These are phyloP conservation scores for Crambe crambe DNA, from an alignment of 37 sponge, comb jelly and placozoan genomes.

Conservation along the genomic window DNA sequence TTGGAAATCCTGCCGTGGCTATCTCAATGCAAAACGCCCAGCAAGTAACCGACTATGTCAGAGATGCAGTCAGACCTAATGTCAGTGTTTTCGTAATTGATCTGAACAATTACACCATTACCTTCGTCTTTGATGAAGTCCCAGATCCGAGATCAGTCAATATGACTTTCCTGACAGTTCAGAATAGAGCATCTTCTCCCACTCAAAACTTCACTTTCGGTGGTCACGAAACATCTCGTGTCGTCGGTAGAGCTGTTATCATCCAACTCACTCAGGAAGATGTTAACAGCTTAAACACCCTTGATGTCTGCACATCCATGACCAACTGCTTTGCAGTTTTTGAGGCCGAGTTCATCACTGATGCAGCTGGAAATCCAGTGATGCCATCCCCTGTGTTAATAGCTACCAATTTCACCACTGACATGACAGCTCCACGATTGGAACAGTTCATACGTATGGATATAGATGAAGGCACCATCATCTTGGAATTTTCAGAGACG, in stretches of 20 bases:
- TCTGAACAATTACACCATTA: constrained; percentile 65
- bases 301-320: constrained; percentile 57
- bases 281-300: constrained; percentile 63
- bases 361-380: constrained; percentile 74
- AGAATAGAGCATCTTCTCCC: constrained; percentile 15
- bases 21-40: constrained; percentile 61
- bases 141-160: constrained; percentile 63
- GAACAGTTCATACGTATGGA: constrained; percentile 77
- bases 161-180: constrained; percentile 52
- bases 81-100: constrained; percentile 62
- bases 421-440: constrained; percentile 67
- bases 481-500: constrained; percentile 78
- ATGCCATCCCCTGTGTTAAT: constrained; percentile 16
- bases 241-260: constrained; percentile 34
- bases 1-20: constrained; percentile 47
- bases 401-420: constrained; percentile 63
- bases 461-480: constrained; percentile 61
- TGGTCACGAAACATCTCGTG: constrained; percentile 15
- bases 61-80: constrained; percentile 63
- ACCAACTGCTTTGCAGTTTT: constrained; percentile 60
- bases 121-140: constrained; percentile 72
- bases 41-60: constrained; percentile 41
- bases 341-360: constrained; percentile 61
- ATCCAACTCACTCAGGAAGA: constrained; percentile 61
- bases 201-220: constrained; percentile 40